A percentile compares a stretch with the other conserved stretches of the same genome.
Evolutionary conservation across 2,797 vertebrate genomes (phyloP).

Genomic region (Megaceryle alcyon): DNA sequence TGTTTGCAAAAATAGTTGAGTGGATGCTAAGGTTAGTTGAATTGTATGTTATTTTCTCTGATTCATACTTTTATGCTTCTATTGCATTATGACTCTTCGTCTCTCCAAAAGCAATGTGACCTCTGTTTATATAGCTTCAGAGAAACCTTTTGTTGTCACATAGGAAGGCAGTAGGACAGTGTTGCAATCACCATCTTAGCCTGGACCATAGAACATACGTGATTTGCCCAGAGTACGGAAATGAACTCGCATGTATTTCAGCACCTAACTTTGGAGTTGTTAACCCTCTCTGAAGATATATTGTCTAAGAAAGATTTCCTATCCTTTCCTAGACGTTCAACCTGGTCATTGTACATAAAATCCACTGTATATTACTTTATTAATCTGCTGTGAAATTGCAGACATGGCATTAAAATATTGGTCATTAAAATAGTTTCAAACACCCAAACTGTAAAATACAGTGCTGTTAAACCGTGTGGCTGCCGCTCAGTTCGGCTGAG

Average conservation of each 20-base stretch:
- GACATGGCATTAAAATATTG: neutral
- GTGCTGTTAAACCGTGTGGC: neutral
- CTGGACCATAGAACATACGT: neutral
- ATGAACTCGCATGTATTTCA: neutral
- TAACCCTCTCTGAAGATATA: neutral
- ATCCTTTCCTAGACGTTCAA: neutral
- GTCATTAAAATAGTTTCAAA: neutral
- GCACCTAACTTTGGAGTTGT: neutral
- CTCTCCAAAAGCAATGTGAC: neutral
- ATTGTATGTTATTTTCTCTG: neutral
- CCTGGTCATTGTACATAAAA: neutral
- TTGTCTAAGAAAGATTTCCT: neutral
- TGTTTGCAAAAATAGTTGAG: neutral
- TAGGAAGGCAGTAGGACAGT: neutral
- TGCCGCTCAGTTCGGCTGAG: neutral
- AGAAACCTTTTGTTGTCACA: neutral
- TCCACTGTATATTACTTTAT: neutral
- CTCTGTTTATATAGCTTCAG: neutral
- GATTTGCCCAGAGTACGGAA: neutral
- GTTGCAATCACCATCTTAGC: neutral
- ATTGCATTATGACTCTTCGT: neutral
- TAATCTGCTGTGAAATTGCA: neutral
- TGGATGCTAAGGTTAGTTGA: neutral
- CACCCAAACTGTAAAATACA: neutral
- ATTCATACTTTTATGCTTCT: neutral